A percentile compares a stretch with the other conserved stretches of the same genome.
These are phyloP conservation scores for Xenentodon cancila DNA, from an alignment of 2,797 vertebrate species.

Conservation along the genomic window DNA sequence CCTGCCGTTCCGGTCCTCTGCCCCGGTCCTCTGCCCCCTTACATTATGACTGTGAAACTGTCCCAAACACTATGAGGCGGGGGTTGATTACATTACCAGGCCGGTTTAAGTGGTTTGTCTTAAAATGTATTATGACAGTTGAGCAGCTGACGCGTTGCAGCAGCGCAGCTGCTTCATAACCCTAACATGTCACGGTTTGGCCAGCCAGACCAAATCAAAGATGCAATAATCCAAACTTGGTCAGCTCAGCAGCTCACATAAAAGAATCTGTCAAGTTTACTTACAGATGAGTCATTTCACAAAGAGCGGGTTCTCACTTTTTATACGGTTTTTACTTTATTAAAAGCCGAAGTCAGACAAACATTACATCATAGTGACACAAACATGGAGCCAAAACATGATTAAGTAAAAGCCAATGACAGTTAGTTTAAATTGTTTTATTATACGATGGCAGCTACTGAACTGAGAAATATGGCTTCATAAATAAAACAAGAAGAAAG, in stretches of 20 bases:
- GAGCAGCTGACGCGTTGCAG: slow-evolving; percentile 47
- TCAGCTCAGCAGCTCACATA: neutral
- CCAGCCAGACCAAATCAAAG: slow-evolving; percentile 1
- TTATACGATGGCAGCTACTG: no score
- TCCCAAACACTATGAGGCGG: neutral
- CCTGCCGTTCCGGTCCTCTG: neutral
- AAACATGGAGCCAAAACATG: no score
- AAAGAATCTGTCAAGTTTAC: slow-evolving; percentile 8
- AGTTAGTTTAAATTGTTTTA: no score
- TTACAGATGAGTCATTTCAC: neutral
- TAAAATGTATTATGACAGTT: slow-evolving; percentile 33
- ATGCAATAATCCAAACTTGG: slow-evolving; percentile 8
- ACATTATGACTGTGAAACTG: slow-evolving; percentile 40
- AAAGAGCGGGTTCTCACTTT: neutral
- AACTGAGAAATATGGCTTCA: no score
- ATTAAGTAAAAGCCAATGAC: no score
- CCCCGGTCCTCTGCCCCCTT: slow-evolving; percentile 10
- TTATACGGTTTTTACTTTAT: neutral
- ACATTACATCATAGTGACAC: no score
- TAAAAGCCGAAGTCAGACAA: neutral
- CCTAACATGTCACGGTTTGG: slow-evolving; percentile 37
- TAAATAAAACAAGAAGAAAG: no score
- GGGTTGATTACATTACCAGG: slow-evolving; percentile 55
- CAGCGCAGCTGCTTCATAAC: slow-evolving; percentile 40
- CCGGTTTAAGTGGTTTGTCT: slow-evolving; percentile 39